Percentiles rank a stretch among this genome's conserved stretches.
phyloP scores from a whole-genome alignment of 2,888 invertebrate species.

The Perizoma affinitatum region DNA sequence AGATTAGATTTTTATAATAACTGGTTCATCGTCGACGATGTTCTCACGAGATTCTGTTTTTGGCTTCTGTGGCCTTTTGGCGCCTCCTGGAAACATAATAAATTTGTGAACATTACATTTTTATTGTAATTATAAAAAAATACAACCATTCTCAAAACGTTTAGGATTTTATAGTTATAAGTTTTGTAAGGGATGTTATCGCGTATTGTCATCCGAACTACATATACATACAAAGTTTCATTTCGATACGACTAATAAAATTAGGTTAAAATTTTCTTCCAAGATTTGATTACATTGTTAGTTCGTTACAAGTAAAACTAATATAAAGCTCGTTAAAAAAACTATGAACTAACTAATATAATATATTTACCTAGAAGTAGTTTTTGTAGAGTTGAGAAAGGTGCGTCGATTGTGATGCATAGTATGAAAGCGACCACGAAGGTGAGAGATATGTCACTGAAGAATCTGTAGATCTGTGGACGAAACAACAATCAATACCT shows the following conservation, averaged over 20 bases:
- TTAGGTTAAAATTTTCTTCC: too few relatives aligned
- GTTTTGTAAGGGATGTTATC: too few relatives aligned
- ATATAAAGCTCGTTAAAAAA: too few relatives aligned
- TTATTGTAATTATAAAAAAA: neutral
- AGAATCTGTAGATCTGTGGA: slow-evolving; percentile 57
- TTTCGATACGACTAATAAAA: too few relatives aligned
- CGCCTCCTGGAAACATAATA: slow-evolving; percentile 35
- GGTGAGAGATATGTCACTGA: slow-evolving; percentile 50
- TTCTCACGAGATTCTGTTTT: slow-evolving; percentile 35
- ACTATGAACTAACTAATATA: neutral
- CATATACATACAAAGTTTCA: too few relatives aligned
- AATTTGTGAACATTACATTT: neutral
- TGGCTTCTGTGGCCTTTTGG: slow-evolving; percentile 38
- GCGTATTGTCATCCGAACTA: too few relatives aligned
- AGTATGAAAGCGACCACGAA: slow-evolving; percentile 55
- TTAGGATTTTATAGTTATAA: too few relatives aligned
- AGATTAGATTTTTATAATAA: slow-evolving; percentile 40
- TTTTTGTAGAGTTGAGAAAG: slow-evolving; percentile 64
- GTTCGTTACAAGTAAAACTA: too few relatives aligned
- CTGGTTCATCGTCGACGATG: slow-evolving; percentile 23
- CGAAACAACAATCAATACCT: neutral
- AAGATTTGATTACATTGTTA: too few relatives aligned
- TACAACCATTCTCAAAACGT: too few relatives aligned
- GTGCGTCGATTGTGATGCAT: slow-evolving; percentile 62
- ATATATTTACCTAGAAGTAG: slow-evolving; percentile 52